Evolutionary conservation across 2,888 invertebrate species (phyloP).

Genomic region (Cyaniris semiargus): DNA sequence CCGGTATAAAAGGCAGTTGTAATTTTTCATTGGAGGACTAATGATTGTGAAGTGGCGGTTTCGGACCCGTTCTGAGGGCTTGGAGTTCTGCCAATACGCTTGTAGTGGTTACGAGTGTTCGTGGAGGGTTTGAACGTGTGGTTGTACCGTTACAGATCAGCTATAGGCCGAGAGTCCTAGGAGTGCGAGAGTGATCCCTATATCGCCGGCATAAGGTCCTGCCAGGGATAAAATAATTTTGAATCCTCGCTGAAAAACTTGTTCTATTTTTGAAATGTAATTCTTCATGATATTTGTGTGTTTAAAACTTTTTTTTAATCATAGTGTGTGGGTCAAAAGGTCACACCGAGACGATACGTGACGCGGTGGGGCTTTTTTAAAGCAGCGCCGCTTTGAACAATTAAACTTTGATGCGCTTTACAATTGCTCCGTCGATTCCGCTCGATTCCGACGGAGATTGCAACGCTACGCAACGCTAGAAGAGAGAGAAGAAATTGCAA

Average conservation of each 20-base stretch:
- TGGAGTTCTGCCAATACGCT: conserved; percentile 5
- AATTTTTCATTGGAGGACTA: conserved; percentile 9
- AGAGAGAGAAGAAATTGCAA: no score
- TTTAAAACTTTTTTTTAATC: no score
- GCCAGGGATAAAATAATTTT: not conserved
- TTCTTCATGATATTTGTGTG: not conserved
- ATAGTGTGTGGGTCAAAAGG: not conserved
- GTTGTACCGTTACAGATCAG: not conserved
- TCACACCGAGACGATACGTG: not conserved
- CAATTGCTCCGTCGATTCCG: no score
- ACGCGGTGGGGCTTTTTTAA: no score
- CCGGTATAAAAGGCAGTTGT: not conserved
- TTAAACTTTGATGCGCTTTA: no score
- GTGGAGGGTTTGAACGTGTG: not conserved
- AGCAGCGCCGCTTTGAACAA: no score
- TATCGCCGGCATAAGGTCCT: not conserved
- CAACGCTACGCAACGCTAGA: no score
- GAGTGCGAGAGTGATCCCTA: not conserved
- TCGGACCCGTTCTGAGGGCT: conserved; percentile 2
- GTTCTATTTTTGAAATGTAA: not conserved
- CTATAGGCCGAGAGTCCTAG: not conserved
- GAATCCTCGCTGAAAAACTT: not conserved
- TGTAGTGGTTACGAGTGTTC: not conserved
- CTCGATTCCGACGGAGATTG: no score
- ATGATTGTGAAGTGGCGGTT: conserved; percentile 11